A percentile compares a stretch with the other conserved stretches of the same genome.
These are phyloP conservation scores for Hofmannophila pseudospretella DNA, from an alignment of 2,888 invertebrate species.

Conservation along the genomic window DNA sequence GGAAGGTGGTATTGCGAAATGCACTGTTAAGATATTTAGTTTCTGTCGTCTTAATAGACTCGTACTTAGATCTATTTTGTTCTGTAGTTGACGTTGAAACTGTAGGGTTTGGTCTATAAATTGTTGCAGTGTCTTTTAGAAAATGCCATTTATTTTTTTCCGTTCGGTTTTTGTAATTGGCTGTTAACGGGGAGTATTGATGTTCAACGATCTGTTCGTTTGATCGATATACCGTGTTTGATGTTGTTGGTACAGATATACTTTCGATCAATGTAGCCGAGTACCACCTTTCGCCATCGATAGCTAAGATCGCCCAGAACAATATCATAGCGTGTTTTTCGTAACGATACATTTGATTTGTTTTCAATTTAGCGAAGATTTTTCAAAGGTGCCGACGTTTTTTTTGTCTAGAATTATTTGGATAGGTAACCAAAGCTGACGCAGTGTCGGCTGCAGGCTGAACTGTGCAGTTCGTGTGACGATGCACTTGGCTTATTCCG, in stretches of 20 bases:
- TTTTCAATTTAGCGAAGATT: neutral
- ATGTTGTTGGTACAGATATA: no score
- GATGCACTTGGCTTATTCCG: constrained; percentile 30
- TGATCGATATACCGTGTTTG: no score
- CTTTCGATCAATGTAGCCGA: constrained; percentile 31
- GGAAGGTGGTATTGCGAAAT: neutral
- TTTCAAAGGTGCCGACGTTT: neutral
- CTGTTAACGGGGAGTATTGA: constrained; percentile 9
- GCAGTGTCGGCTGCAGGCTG: constrained; percentile 15
- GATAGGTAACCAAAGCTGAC: constrained; percentile 3
- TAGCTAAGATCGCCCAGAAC: constrained; percentile 19
- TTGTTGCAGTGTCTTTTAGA: neutral
- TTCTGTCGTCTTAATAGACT: neutral
- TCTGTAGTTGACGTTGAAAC: neutral
- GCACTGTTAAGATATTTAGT: neutral
- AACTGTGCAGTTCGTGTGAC: constrained; percentile 27
- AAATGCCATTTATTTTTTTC: constrained; percentile 7
- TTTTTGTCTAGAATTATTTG: neutral
- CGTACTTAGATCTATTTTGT: neutral
- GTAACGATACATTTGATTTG: constrained; percentile 20
- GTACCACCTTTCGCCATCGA: constrained; percentile 42
- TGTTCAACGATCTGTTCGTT: constrained; percentile 12
- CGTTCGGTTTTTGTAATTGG: constrained; percentile 2
- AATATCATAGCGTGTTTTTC: constrained; percentile 18
- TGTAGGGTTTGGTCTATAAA: neutral